phyloP scores from a whole-genome alignment of 2,113 vertebrate genomes.

The Varanus komodoensis region DNA sequence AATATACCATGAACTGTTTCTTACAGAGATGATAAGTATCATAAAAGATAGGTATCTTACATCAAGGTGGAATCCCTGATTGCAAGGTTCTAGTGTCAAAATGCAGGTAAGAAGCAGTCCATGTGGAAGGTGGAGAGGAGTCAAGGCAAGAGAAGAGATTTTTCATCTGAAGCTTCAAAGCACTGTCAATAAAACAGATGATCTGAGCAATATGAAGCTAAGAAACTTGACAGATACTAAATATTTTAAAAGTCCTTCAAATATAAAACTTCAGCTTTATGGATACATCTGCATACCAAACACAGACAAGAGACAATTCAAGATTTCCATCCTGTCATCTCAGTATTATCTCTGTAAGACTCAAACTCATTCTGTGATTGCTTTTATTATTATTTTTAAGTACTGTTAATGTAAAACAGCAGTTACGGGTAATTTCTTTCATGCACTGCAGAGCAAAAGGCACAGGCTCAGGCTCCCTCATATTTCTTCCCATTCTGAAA shows the following conservation, averaged over 20 bases:
- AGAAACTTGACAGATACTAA: slow-evolving; percentile 29
- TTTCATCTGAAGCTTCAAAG: slow-evolving; percentile 52
- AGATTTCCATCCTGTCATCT: slow-evolving; percentile 32
- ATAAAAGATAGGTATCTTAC: slow-evolving; percentile 15
- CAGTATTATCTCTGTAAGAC: slow-evolving; percentile 47
- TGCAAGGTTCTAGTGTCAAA: slow-evolving; percentile 7
- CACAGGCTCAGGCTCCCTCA: too few relatives aligned
- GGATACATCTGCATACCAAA: slow-evolving; percentile 28
- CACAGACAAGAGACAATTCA: not conserved
- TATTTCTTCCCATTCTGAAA: not conserved
- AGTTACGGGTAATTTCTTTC: not conserved
- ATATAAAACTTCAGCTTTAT: slow-evolving; percentile 5
- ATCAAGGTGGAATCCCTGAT: slow-evolving; percentile 39
- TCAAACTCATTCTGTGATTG: not conserved
- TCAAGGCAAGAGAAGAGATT: slow-evolving; percentile 13
- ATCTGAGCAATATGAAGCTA: slow-evolving; percentile 43
- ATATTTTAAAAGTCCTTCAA: slow-evolving; percentile 24
- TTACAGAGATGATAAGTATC: slow-evolving; percentile 9
- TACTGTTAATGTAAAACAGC: not conserved
- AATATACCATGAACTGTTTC: not conserved
- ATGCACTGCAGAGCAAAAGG: too few relatives aligned
- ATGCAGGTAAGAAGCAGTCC: slow-evolving; percentile 10
- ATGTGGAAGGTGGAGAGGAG: not conserved
- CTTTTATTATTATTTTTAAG: not conserved
- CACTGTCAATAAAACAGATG: slow-evolving; percentile 26